phyloP scores from a whole-genome alignment of 2,113 vertebrate species.

The Antidorcas marsupialis region DNA sequence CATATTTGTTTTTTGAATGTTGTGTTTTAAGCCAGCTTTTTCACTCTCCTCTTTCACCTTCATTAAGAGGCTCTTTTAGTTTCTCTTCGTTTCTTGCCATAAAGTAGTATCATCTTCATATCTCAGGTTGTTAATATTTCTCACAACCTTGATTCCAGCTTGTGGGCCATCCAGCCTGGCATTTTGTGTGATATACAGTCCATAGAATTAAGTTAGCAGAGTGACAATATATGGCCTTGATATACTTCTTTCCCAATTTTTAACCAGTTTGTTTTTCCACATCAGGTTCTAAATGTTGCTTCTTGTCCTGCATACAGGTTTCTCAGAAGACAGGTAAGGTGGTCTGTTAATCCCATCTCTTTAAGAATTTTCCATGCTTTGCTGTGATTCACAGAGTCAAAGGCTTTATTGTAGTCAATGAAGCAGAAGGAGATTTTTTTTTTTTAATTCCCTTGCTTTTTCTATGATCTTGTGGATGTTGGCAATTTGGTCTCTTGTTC shows the following conservation, averaged over 20 bases:
- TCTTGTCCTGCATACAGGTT: neutral
- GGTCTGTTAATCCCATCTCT: neutral
- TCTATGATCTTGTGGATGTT: neutral
- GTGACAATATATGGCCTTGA: neutral
- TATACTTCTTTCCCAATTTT: neutral
- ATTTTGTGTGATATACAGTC: neutral
- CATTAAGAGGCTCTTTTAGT: neutral
- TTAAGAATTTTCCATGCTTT: neutral
- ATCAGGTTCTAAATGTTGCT: neutral
- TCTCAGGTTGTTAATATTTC: neutral
- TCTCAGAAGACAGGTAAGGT: neutral
- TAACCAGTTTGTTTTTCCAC: neutral
- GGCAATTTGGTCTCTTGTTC: neutral
- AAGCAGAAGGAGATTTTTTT: neutral
- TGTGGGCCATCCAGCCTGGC: neutral
- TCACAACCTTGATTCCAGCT: neutral
- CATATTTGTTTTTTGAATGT: neutral
- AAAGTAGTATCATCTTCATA: neutral
- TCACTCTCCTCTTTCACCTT: neutral
- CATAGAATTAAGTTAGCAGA: neutral
- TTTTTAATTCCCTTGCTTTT: neutral
- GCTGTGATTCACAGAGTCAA: neutral
- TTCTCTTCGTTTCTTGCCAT: neutral
- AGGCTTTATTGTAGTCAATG: neutral
- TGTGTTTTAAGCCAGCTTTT: neutral